phyloP scores from a whole-genome alignment of 2,113 vertebrate genomes.

The Butorides virescens region DNA sequence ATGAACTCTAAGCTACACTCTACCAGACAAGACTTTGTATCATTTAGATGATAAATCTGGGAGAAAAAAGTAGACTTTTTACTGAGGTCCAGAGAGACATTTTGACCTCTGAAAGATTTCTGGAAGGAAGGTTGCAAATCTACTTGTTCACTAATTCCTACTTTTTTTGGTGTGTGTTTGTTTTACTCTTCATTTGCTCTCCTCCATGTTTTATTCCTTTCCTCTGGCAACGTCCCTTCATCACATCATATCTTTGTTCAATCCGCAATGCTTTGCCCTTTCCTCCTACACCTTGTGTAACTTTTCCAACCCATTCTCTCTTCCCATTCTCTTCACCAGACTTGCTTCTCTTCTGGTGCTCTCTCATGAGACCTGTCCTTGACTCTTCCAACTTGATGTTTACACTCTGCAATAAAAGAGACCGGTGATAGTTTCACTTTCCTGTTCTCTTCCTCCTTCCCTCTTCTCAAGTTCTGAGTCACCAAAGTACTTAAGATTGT shows the following conservation, averaged over 20 bases:
- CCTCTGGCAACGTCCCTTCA: background rate
- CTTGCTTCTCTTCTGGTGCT: background rate
- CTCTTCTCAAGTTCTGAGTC: background rate
- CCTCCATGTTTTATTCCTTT: background rate
- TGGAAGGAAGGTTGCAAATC: background rate
- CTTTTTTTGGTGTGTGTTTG: background rate
- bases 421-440: background rate
- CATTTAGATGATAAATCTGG: background rate
- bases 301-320: background rate
- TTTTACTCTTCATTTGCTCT: background rate
- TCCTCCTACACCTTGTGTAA: background rate
- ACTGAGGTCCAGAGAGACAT: background rate
- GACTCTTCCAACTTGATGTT: background rate
- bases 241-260: background rate
- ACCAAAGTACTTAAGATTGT: background rate
- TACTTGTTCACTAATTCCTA: background rate
- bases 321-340: background rate
- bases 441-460: background rate
- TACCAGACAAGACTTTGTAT: background rate
- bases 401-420: background rate
- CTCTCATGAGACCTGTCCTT: background rate
- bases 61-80: background rate
- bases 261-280: background rate
- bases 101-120: background rate
- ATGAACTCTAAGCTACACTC: background rate